phyloP scores from a whole-genome alignment of 2,113 vertebrate genomes.

The Stegostoma tigrinum region DNA sequence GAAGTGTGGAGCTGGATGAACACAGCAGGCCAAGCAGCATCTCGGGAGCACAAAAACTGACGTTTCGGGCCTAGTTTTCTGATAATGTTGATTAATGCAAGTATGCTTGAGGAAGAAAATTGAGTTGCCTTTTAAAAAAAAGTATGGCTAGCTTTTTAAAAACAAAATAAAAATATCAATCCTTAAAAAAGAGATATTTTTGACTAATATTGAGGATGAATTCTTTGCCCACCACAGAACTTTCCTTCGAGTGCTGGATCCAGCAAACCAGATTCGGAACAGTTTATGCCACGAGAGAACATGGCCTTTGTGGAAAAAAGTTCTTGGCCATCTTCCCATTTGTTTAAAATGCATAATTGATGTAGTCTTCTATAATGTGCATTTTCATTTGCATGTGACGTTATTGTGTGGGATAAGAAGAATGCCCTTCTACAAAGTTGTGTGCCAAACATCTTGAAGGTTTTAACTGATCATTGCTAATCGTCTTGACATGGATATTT shows the following conservation, averaged over 20 bases:
- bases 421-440: neutral
- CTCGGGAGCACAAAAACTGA: too few relatives aligned
- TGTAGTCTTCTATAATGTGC: neutral
- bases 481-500: neutral
- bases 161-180: neutral
- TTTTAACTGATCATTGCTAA: neutral
- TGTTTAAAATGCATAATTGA: neutral
- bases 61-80: too few relatives aligned
- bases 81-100: neutral
- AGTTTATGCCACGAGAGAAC: neutral
- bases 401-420: neutral
- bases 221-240: neutral
- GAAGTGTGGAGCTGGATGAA: too few relatives aligned
- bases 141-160: neutral
- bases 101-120: neutral
- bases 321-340: neutral
- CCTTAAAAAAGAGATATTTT: neutral
- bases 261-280: neutral
- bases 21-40: too few relatives aligned
- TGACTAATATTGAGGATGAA: neutral
- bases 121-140: neutral
- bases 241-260: neutral
- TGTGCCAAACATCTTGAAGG: too few relatives aligned
- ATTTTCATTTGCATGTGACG: neutral
- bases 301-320: neutral